These are phyloP conservation scores for Enteromius thamalakanensis DNA, from an alignment of 2,797 vertebrate genomes.

Conservation along the genomic window DNA sequence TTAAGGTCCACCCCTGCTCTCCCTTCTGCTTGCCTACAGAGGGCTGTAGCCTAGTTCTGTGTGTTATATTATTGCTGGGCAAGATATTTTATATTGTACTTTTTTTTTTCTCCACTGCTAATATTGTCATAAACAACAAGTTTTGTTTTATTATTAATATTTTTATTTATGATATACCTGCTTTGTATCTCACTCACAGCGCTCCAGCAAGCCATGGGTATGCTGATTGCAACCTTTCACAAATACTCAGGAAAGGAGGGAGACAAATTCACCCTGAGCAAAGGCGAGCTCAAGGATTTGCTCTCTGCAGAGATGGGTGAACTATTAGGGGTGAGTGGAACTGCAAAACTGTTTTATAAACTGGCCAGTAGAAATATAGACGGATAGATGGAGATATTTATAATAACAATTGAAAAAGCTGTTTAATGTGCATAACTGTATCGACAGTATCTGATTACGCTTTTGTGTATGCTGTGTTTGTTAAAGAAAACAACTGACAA, in stretches of 20 bases:
- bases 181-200: not conserved
- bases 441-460: not conserved
- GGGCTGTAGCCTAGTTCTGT: not conserved
- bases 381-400: not conserved
- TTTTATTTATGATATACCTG: not conserved
- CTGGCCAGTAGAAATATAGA: too few species aligned
- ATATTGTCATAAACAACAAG: not conserved
- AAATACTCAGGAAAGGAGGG: conserved; percentile 62
- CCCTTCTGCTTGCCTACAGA: not conserved
- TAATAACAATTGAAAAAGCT: not conserved
- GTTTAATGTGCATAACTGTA: not conserved
- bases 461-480: not conserved
- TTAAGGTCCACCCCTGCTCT: not conserved
- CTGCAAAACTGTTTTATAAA: not conserved
- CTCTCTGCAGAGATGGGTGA: conserved; percentile 24
- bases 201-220: accelerated
- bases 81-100: not conserved
- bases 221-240: conserved; percentile 50
- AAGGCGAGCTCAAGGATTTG: conserved; percentile 57
- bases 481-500: not conserved
- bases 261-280: conserved; percentile 31
- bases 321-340: not conserved
- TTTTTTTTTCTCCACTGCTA: not conserved
- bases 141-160: not conserved
- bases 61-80: not conserved